Conservation (phyloP, 1,140 invertebrate species). For the Tribolium castaneum region DNA sequence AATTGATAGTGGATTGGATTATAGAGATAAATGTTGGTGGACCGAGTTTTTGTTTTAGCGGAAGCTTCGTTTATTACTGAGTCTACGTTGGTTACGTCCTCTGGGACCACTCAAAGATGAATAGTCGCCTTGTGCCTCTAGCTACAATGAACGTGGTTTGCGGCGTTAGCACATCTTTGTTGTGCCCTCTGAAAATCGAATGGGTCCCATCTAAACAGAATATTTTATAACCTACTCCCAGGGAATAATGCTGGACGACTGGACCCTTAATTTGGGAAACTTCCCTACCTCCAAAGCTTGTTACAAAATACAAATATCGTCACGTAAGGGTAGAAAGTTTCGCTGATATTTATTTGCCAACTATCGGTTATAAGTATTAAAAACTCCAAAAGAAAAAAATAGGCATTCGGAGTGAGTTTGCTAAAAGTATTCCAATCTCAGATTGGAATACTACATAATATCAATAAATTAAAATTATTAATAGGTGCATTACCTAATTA, state of each 20-base stretch:
- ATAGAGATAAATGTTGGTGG: constrained; percentile 16
- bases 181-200: constrained; percentile 19
- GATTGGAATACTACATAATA: too few species aligned
- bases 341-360: too few species aligned
- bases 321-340: too few species aligned
- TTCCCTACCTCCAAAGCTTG: background rate
- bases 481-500: too few species aligned
- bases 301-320: too few species aligned
- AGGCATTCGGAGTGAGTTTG: too few species aligned
- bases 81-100: background rate
- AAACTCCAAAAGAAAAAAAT: too few species aligned
- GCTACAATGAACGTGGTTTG: constrained; percentile 8
- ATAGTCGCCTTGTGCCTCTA: constrained; percentile 24
- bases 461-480: too few species aligned
- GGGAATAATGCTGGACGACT: background rate
- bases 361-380: too few species aligned
- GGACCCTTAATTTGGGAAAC: background rate
- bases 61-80: constrained; percentile 25
- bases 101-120: constrained; percentile 26
- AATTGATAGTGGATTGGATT: constrained; percentile 31
- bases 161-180: constrained; percentile 31
- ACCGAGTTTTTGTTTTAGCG: constrained; percentile 3
- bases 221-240: constrained; percentile 5
- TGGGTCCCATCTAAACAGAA: constrained; percentile 17
- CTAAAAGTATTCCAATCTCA: too few species aligned